Base-by-base conservation (phyloP, 2,888 invertebrate species). In the Meandrusa payeni region DNA sequence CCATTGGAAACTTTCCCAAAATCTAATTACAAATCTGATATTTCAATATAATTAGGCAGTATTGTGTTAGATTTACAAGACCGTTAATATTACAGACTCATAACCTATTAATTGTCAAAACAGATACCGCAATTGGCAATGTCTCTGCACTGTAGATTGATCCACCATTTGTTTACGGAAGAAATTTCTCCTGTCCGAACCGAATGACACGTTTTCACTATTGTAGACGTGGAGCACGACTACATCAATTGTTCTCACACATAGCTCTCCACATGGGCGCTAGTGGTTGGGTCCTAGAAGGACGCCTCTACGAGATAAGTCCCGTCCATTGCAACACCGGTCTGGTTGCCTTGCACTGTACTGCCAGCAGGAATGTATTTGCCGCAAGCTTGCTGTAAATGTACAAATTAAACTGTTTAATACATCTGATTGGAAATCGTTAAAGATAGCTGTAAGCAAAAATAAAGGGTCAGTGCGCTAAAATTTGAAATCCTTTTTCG, bases 311-410 rank as follows among this genome's bases (percentile, higher is more conserved):
- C 95, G 69, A 95, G 89, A 76, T 94, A 95, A 59, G 94, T 94
- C 69, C 93, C 94, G 70, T 95, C 95, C 93, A 94, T 93, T 51
- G 93, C 93, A 58, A 93, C 93, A 64, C 94, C 93, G 46, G 93
- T 93, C 87, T 94, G 94, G 78, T 93, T 94, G 61, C 91, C 92
- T 78, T 93, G 93, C 67, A 93, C 93, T 59, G 93, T 93, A 70
- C 94, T 91, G 58, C 94, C 93, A 55, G 94, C 94, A 62, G 95
- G 94, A 91, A 95, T 94, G 89, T 95, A 95, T 87, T 95, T 95
- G 69, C 94, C 94, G 81, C 94, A 94, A 59, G 94, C 94, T 91
- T 94, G 92, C 90, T 93, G 91, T 34, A 27, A 23, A 26, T 23
- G 17, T 7, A 44, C 0, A 28, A 31, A 29, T 3, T n/a, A 29